phyloP scores from a whole-genome alignment of 2,113 vertebrate genomes.

The Xiphophorus maculatus region DNA sequence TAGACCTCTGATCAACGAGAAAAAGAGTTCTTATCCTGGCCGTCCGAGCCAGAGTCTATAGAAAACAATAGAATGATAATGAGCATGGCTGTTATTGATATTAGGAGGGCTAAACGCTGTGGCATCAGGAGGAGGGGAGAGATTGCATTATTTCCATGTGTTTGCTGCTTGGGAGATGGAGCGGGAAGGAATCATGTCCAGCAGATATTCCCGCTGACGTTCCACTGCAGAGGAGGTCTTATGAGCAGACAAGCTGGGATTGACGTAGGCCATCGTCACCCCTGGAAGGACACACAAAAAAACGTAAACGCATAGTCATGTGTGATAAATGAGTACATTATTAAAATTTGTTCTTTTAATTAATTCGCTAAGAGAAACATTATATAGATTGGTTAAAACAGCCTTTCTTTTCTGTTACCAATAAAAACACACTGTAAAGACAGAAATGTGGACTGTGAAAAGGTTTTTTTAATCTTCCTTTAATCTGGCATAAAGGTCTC shows the following conservation, averaged over 20 bases:
- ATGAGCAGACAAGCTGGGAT: slow-evolving; percentile 90
- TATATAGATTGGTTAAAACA: too few species aligned
- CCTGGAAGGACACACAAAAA: slow-evolving; percentile 75
- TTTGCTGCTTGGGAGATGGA: slow-evolving; percentile 95
- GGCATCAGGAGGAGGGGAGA: slow-evolving; percentile 20
- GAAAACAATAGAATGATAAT: slow-evolving; percentile 68
- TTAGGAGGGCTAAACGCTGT: slow-evolving; percentile 54
- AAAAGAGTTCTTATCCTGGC: slow-evolving; percentile 40
- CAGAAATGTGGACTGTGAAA: too few species aligned
- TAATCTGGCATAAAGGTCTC: too few species aligned
- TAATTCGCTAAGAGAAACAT: too few species aligned
- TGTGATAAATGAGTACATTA: not conserved
- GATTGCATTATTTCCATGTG: slow-evolving; percentile 91
- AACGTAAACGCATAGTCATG: not conserved
- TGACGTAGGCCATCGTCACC: slow-evolving; percentile 92
- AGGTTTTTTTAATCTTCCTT: too few species aligned
- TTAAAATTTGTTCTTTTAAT: too few species aligned
- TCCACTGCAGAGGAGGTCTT: slow-evolving; percentile 90
- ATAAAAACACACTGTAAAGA: too few species aligned
- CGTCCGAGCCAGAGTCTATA: slow-evolving; percentile 58
- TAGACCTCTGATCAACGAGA: slow-evolving; percentile 31
- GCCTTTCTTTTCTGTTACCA: too few species aligned
- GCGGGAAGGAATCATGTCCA: slow-evolving; percentile 98
- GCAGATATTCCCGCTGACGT: slow-evolving; percentile 96
- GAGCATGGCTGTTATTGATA: slow-evolving; percentile 74